phyloP scores from a whole-genome alignment of 2,797 vertebrate genomes.

The Capromys pilorides region DNA sequence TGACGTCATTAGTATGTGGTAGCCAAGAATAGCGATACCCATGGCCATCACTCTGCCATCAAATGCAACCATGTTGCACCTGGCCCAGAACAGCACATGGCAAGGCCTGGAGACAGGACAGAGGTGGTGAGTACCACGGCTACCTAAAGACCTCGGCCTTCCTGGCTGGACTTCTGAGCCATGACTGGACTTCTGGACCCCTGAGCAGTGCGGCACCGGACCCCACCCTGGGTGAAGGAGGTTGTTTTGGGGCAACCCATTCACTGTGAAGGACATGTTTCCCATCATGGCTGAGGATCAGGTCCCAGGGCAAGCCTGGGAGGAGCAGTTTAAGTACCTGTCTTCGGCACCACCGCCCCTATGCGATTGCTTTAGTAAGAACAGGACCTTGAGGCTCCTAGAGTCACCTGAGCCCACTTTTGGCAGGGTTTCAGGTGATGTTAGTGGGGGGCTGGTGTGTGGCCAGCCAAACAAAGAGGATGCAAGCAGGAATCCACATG shows the following conservation, averaged over 20 bases:
- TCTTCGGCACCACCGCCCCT: not conserved
- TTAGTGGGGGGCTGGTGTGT: not conserved
- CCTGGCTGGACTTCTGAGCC: not conserved
- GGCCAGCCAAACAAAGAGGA: not conserved
- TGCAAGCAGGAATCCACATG: not conserved
- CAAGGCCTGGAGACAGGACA: not conserved
- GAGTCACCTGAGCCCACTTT: not conserved
- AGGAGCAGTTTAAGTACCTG: not conserved
- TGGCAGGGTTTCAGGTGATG: not conserved
- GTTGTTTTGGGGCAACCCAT: no score
- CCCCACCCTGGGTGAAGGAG: rapidly evolving
- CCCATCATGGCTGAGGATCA: not conserved
- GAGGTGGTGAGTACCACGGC: not conserved
- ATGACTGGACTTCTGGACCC: no score
- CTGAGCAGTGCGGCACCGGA: no score
- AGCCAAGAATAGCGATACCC: rapidly evolving
- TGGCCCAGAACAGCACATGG: no score
- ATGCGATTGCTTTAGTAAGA: not conserved
- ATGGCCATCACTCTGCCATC: not conserved
- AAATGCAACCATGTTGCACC: no score
- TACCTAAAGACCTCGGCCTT: not conserved
- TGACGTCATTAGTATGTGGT: not conserved
- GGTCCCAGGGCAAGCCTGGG: not conserved
- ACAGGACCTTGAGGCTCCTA: not conserved
- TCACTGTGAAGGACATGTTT: no score